Evolutionary conservation across 2,797 vertebrate species (phyloP), one percentile per base, ranked within the genome.

Genomic region (Syngnathus rostellatus): DNA sequence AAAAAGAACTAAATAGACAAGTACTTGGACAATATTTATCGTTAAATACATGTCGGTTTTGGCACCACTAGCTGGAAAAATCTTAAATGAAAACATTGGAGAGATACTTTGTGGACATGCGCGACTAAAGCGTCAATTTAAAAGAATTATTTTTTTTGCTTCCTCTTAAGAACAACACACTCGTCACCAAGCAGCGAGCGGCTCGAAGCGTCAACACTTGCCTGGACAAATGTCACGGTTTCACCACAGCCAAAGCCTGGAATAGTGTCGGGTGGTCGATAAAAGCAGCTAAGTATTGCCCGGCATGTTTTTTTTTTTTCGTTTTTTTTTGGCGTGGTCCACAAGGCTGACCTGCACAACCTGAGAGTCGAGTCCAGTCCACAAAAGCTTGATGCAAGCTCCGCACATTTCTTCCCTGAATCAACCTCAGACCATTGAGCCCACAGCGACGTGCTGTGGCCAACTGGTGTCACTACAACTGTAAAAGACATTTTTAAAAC

Each of bases 181-280:
- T 8, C 25, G 55, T 16, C 14, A 2, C 60, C 41, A 43, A 62
- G 41, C 60, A 45, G 81, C 75, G 77, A 81, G 25, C 67, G 21
- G 40, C 6, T 17, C 31, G 17, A 21, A 70, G 67, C 64, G 67
- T 10, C 3, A 25, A 12, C 65, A 77, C 86, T 79, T 70, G 43
- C 83, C 85, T 85, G 69, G 67, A 46, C 11, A 68, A 76, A 78
- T 69, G 77, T 71, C 70, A 72, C n/a, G 46, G 57, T 38, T 54
- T 41, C 61, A 46, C 55, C 59, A 25, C 45, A 53, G 25, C 4
- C 45, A 40, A 25, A 23, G n/a, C 21, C 41, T 25, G 60, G 41
- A 45, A 45, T 45, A 16, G 12, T 23, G 41, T 45, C 41, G 14
- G 25, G 12, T 45, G 41, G 9, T 61, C 64, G 11, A 7, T 17